Percentiles rank a stretch among this genome's conserved stretches.
Conservation (phyloP, 2,113 vertebrate species). For the Pterocles orientalis region DNA sequence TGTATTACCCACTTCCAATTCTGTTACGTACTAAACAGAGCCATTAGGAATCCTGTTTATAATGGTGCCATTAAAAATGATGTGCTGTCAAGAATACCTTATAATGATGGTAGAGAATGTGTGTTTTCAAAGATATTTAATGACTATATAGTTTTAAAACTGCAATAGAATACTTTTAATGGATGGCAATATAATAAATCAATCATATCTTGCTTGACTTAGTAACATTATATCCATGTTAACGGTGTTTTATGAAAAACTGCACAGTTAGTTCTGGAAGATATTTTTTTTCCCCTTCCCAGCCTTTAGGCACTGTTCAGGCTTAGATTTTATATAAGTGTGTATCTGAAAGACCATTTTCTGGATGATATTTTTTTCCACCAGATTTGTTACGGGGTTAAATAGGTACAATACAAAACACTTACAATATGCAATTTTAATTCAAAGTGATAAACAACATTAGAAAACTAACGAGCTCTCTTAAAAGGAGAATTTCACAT, state of each 20-base stretch:
- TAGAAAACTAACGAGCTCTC: neutral
- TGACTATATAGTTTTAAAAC: slow-evolving; percentile 65
- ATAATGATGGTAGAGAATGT: slow-evolving; percentile 63
- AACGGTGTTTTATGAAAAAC: slow-evolving; percentile 45
- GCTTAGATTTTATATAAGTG: neutral
- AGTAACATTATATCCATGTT: slow-evolving; percentile 30
- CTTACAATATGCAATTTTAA: neutral
- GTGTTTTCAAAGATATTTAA: slow-evolving; percentile 72
- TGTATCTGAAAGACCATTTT: neutral
- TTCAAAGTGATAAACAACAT: neutral
- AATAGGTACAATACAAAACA: neutral
- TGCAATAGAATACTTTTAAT: slow-evolving; percentile 70
- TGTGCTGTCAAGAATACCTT: slow-evolving; percentile 70
- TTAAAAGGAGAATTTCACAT: neutral
- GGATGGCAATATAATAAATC: slow-evolving; percentile 70
- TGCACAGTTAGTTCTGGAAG: neutral
- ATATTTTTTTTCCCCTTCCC: neutral
- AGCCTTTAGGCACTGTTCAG: neutral
- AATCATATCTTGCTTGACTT: slow-evolving; percentile 54
- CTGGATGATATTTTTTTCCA: neutral
- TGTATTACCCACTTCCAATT: slow-evolving; percentile 26
- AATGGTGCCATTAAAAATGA: slow-evolving; percentile 75
- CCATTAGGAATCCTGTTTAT: slow-evolving; percentile 69
- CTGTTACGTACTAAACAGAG: slow-evolving; percentile 55
- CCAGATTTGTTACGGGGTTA: neutral